Conservation (phyloP, 2,797 vertebrate genomes). For the Meriones psammophilus region DNA sequence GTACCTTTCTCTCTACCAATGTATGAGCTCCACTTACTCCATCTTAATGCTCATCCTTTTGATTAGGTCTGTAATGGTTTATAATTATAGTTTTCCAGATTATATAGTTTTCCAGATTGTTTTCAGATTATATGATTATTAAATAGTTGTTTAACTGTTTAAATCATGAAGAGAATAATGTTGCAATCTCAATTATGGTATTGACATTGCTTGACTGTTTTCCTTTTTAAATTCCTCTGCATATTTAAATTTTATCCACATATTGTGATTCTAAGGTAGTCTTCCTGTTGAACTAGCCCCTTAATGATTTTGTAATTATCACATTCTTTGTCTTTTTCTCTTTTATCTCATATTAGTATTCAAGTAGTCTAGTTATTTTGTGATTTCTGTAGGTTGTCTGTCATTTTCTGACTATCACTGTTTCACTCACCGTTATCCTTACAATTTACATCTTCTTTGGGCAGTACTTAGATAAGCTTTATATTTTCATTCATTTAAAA, state of each 20-base stretch:
- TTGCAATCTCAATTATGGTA: background rate
- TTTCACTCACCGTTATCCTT: background rate
- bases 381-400: background rate
- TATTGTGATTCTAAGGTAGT: slow-evolving; percentile 1
- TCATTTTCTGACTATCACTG: background rate
- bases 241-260: background rate
- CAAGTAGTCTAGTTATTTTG: background rate
- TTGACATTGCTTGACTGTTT: background rate
- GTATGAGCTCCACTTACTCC: background rate
- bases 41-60: background rate
- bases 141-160: slow-evolving; percentile 5
- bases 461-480: background rate
- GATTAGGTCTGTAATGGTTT: background rate
- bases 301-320: slow-evolving; percentile 30
- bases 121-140: background rate
- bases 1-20: background rate
- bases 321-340: background rate
- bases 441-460: background rate
- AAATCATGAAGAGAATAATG: background rate
- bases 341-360: background rate
- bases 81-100: slow-evolving; percentile 6
- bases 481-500: slow-evolving; percentile 17
- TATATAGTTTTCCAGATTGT: too few relatives aligned
- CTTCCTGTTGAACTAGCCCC: background rate
- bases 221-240: background rate